phyloP scores from a whole-genome alignment of 1,140 invertebrate species.

The Drosophila fuyamai region DNA sequence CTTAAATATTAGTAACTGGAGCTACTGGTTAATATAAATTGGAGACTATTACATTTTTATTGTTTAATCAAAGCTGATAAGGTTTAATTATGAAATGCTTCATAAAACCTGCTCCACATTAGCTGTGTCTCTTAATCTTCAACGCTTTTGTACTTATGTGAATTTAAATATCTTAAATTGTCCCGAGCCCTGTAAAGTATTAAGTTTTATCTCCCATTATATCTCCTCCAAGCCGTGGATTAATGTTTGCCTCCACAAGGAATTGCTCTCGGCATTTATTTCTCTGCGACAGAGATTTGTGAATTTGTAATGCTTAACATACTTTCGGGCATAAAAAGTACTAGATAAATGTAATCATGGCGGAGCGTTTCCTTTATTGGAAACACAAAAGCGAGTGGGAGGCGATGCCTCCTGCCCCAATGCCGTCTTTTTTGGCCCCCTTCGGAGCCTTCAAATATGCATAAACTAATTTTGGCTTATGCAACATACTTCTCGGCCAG shows the following conservation, averaged over 20 bases:
- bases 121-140: neutral
- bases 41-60: no score
- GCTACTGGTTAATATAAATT: no score
- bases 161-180: constrained; percentile 5
- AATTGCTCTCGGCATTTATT: constrained; percentile 30
- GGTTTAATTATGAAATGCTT: no score
- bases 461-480: constrained; percentile 69
- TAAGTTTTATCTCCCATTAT: constrained; percentile 14
- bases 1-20: no score
- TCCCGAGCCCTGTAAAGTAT: constrained; percentile 12
- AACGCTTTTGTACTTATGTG: neutral
- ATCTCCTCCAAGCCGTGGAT: constrained; percentile 20
- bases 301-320: constrained; percentile 44
- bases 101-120: neutral
- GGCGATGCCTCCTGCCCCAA: neutral
- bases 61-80: no score
- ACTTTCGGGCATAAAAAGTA: constrained; percentile 37
- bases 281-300: constrained; percentile 39
- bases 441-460: constrained; percentile 57
- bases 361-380: constrained; percentile 30
- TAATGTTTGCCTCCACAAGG: constrained; percentile 20
- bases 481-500: constrained; percentile 53
- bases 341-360: constrained; percentile 46
- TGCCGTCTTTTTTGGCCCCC: constrained; percentile 13
- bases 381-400: constrained; percentile 34